Evolutionary conservation across 1,140 invertebrate genomes (phyloP), one percentile per base, ranked within the genome.

Genomic region (Drosophila baimaii): DNA sequence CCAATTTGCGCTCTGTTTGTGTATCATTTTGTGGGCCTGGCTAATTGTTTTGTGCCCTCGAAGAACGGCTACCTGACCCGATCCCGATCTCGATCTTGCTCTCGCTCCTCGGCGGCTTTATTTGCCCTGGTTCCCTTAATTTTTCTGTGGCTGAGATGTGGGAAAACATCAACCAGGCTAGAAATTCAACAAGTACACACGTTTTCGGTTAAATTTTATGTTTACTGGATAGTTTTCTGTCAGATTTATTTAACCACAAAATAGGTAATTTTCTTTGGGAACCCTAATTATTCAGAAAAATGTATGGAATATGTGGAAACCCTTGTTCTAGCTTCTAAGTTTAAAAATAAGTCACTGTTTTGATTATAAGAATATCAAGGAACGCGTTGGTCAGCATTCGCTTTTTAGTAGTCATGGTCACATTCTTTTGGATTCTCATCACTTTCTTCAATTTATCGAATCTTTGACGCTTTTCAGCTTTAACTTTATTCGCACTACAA

Each of bases 1-100:
- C 83, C 82, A 83, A 88, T 86, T 83, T 85, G 83, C 70, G 64
- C 66, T 80, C 58, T 80, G 73, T 84, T 77, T 84, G 74, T 81
- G 79, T 81, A 77, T 79, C 65, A 66, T 72, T 84, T 79, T 84
- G 77, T 79, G 81, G 82, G 69, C 57, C 62, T 52, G 81, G 77
- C 82, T 86, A 86, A 86, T 86, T 86, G 83, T 81, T 79, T 79
- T 77, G 66, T 86, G 57, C 76, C 83, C 70, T 55, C 46, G 35
- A 57, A 58, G 59, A 72, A 46, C 56, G 43, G 63, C 79, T 81
- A 81, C 79, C 79, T 81, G 73, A 61, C 62, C 41, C 39, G 21
- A 56, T 35, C 47, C 21, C 29, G 49, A 41, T 19, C 9, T 15
- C 4, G 19, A 25, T 41, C 44, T 59, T 25, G 35, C n/a, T n/a